phyloP scores from a whole-genome alignment of 2,888 invertebrate genomes.

The Eueremaeus valkanovi region DNA sequence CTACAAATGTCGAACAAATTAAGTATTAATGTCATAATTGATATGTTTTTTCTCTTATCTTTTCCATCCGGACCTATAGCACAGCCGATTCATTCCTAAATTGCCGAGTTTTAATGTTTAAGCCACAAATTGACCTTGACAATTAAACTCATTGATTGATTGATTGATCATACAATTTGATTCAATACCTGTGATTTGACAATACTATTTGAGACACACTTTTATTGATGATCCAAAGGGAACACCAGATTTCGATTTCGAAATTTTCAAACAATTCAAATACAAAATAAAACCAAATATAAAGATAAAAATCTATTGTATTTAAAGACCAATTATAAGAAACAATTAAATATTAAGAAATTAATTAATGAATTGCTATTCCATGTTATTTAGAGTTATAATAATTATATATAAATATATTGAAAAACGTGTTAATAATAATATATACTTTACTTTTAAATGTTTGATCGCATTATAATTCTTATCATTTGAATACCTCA shows the following conservation, averaged over 20 bases:
- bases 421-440: neutral
- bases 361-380: neutral
- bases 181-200: conserved; percentile 1
- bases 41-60: neutral
- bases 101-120: conserved; percentile 46
- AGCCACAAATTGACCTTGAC: no score
- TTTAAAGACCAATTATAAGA: neutral
- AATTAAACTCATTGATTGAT: conserved; percentile 12
- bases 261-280: neutral
- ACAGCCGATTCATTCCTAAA: conserved; percentile 49
- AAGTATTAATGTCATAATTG: no score
- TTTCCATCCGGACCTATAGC: conserved; percentile 40
- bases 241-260: neutral
- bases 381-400: neutral
- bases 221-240: neutral
- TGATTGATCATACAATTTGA: neutral
- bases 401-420: neutral
- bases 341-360: neutral
- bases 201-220: neutral
- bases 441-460: neutral
- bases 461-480: neutral
- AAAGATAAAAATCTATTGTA: neutral
- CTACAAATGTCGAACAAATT: no score
- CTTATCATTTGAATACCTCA: neutral
- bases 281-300: neutral